A percentile compares a stretch with the other conserved stretches of the same genome.
phyloP scores from a whole-genome alignment of 2,888 invertebrate genomes.

The Mycogona germanica region DNA sequence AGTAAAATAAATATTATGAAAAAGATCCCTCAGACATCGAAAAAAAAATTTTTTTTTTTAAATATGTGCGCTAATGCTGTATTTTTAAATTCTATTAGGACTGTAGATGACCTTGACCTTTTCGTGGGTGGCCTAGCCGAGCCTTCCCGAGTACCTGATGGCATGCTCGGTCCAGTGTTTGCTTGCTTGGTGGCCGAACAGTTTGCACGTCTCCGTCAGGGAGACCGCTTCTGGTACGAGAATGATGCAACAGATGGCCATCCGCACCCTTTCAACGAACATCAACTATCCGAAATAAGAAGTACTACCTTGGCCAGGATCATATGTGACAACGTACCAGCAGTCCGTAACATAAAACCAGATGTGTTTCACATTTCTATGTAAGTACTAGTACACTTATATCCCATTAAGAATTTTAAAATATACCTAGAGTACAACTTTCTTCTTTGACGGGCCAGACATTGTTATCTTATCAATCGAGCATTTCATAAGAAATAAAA shows the following conservation, averaged over 20 bases:
- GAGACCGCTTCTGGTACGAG: slow-evolving; percentile 34
- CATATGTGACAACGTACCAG: slow-evolving; percentile 11
- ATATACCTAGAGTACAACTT: too few species aligned
- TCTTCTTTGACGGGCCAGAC: too few species aligned
- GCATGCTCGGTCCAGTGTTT: slow-evolving; percentile 31
- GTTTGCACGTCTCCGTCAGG: slow-evolving; percentile 28
- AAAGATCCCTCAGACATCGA: not conserved
- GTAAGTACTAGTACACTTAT: too few species aligned
- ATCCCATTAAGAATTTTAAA: too few species aligned
- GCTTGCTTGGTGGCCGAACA: slow-evolving; percentile 31
- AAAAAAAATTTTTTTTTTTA: too few species aligned
- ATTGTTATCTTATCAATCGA: too few species aligned
- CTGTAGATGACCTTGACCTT: slow-evolving; percentile 31
- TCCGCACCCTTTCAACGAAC: slow-evolving; percentile 21
- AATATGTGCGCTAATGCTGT: not conserved
- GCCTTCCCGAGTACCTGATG: slow-evolving; percentile 26
- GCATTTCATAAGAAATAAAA: too few species aligned
- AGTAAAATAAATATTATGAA: not conserved
- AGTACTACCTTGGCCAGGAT: slow-evolving; percentile 6
- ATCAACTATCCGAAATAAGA: slow-evolving; percentile 7
- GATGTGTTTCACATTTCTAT: too few species aligned
- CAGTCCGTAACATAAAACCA: too few species aligned
- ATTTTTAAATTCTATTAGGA: slow-evolving; percentile 22
- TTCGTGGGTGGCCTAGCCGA: slow-evolving; percentile 31
- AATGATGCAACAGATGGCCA: slow-evolving; percentile 21